Evolutionary conservation across 2,888 invertebrate genomes (phyloP).

Genomic region (Clanis bilineata): DNA sequence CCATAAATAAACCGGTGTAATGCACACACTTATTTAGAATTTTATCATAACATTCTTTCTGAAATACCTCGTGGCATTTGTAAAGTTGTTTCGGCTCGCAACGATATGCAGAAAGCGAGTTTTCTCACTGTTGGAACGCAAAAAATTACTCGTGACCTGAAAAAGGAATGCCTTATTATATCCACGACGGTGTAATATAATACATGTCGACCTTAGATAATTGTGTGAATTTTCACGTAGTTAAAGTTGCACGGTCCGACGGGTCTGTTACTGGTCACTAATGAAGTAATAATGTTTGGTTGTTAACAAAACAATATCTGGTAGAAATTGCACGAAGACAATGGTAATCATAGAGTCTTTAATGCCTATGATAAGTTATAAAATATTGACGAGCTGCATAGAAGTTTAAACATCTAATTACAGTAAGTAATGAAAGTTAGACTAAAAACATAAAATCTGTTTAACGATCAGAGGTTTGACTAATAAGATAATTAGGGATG

Average conservation of each 20-base stretch:
- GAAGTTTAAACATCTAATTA: too few species aligned
- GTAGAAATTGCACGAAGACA: conserved; percentile 15
- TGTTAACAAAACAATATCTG: conserved; percentile 8
- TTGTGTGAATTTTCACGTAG: conserved; percentile 41
- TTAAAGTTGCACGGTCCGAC: conserved; percentile 35
- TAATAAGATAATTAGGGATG: neutral
- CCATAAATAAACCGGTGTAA: conserved; percentile 19
- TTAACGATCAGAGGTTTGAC: too few species aligned
- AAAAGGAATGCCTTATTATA: conserved; percentile 33
- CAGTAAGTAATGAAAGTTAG: too few species aligned
- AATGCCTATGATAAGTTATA: neutral
- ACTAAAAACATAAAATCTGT: too few species aligned
- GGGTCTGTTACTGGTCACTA: conserved; percentile 36
- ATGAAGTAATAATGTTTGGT: conserved; percentile 40
- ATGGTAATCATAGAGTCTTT: conserved; percentile 23
- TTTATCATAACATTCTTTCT: conserved; percentile 33
- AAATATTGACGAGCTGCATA: too few species aligned
- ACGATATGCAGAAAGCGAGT: conserved; percentile 34
- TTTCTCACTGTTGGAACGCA: conserved; percentile 32
- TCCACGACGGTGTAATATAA: conserved; percentile 2
- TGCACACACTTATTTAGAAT: conserved; percentile 23
- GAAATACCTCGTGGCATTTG: conserved; percentile 36
- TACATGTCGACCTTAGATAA: conserved; percentile 27
- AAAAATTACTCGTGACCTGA: conserved; percentile 37
- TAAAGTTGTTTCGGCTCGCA: conserved; percentile 37